Evolutionary conservation across 2,113 vertebrate genomes (phyloP).

Genomic region (Chaenocephalus aceratus): DNA sequence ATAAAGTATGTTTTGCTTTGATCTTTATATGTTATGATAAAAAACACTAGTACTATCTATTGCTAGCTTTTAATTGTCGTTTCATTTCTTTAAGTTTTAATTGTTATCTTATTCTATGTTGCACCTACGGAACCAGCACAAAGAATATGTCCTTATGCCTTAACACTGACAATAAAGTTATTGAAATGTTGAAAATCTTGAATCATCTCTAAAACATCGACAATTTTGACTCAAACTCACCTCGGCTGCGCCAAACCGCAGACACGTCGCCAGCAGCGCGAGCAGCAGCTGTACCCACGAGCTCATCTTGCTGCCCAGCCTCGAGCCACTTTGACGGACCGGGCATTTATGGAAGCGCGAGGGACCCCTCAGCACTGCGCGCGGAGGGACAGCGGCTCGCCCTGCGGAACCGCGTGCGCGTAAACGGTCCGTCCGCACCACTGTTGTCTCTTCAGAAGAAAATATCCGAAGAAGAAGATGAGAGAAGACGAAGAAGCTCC

Average conservation of each 20-base stretch:
- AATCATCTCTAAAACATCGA: background rate
- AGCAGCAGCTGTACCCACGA: slow-evolving; percentile 84
- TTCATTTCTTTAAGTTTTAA: too few relatives aligned
- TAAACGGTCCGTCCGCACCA: slow-evolving; percentile 20
- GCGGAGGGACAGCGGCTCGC: slow-evolving; percentile 66
- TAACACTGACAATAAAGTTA: too few relatives aligned
- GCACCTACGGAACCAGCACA: too few relatives aligned
- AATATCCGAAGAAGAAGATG: slow-evolving; percentile 33
- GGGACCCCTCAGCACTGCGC: slow-evolving; percentile 76
- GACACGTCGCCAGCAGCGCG: slow-evolving; percentile 79
- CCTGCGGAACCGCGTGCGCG: slow-evolving; percentile 46
- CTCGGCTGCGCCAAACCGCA: slow-evolving; percentile 76
- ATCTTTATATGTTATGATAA: too few relatives aligned
- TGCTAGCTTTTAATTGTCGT: too few relatives aligned
- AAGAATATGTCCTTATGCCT: too few relatives aligned
- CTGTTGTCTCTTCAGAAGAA: slow-evolving; percentile 27
- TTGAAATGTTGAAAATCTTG: background rate
- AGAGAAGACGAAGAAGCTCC: background rate
- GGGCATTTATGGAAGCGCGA: slow-evolving; percentile 84
- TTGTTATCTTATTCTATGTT: too few relatives aligned
- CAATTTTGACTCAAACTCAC: slow-evolving; percentile 67
- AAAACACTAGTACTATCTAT: too few relatives aligned
- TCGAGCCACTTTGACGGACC: slow-evolving; percentile 79
- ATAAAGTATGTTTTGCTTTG: too few relatives aligned
- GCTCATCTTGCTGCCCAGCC: slow-evolving; percentile 86